Evolutionary conservation across 2,797 vertebrate species (phyloP).

Genomic region (Tokudaia tokunoshimensis): DNA sequence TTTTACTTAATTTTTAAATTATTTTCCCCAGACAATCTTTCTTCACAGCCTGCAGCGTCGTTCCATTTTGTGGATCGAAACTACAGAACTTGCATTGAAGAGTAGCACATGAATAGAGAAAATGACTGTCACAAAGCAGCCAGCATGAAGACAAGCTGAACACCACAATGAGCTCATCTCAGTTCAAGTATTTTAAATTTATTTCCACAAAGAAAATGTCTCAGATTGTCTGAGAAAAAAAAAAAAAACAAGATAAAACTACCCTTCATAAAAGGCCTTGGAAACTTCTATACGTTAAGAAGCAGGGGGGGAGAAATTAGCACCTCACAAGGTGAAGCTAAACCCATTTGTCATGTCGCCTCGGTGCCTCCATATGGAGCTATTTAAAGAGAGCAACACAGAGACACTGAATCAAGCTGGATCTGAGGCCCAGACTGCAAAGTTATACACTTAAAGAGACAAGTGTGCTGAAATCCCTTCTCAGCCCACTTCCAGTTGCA

Average conservation of each 20-base stretch:
- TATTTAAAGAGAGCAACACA: conserved; percentile 49
- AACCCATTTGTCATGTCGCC: conserved; percentile 65
- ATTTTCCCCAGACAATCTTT: not conserved
- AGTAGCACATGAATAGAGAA: conserved; percentile 8
- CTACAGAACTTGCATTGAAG: not conserved
- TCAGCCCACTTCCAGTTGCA: not conserved
- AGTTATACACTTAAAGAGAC: not conserved
- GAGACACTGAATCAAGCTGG: not conserved
- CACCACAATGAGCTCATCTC: not conserved
- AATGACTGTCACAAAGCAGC: not conserved
- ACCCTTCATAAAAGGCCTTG: not conserved
- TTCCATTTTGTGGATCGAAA: not conserved
- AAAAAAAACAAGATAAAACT: conserved; percentile 59
- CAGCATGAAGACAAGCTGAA: not conserved
- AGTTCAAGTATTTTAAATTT: conserved; percentile 20
- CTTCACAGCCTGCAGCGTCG: not conserved
- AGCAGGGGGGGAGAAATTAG: not conserved
- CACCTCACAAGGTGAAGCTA: not conserved
- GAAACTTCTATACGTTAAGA: conserved; percentile 24
- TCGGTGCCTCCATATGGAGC: conserved; percentile 67
- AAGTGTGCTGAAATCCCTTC: not conserved
- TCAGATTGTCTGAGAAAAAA: conserved; percentile 4
- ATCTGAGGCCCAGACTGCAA: conserved; percentile 30
- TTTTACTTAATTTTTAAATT: not conserved
- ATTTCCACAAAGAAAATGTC: conserved; percentile 17